Evolutionary conservation across 2,797 vertebrate species (phyloP), one percentile per base, ranked within the genome.

Genomic region (Aphelocoma californica): DNA sequence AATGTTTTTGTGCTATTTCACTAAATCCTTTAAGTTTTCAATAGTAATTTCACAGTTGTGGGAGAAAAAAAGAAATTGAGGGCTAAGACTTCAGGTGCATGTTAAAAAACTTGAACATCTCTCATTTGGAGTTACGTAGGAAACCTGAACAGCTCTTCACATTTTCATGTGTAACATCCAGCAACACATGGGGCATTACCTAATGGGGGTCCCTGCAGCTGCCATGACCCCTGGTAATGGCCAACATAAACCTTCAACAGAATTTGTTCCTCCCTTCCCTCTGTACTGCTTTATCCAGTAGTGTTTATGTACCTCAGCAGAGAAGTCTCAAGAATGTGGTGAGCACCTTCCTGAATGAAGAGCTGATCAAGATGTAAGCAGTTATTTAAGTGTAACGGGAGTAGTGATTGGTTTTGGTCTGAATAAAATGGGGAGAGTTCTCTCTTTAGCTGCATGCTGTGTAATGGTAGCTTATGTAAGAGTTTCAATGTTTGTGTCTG

Each of bases 151-250:
- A 40, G 24, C 26, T 58, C 18, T 84, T 56, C 0, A 2, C 4
- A 0, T 45, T 61, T 71, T 70, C 2, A 1, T 11, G 3, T n/a
- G 69, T 31, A 58, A 2, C 11, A 20, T 36, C 38, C 32, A 77
- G 0, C 29, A 38, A 1, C 29, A 10, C 5, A 0, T 4, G 6
- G 17, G 16, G 3, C 32, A 0, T 36, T 31, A 6, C 10, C 18
- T 29, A 1, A 4, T 6, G 28, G 57, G 16, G 8, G 6, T 80
- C 16, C 62, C 32, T 67, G 65, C 42, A 20, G 6, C 57, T 70
- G 40, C 31, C 34, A 1, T 31, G 42, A 36, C 11, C 25, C 36
- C 38, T 60, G 9, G 29, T 29, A 15, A 10, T 38, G 69, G 42
- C 61, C 50, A 50, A 8, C 1, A 1, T 1, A 7, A 36, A 14